phyloP scores from a whole-genome alignment of 2,113 vertebrate genomes.

The Pholis gunnellus region DNA sequence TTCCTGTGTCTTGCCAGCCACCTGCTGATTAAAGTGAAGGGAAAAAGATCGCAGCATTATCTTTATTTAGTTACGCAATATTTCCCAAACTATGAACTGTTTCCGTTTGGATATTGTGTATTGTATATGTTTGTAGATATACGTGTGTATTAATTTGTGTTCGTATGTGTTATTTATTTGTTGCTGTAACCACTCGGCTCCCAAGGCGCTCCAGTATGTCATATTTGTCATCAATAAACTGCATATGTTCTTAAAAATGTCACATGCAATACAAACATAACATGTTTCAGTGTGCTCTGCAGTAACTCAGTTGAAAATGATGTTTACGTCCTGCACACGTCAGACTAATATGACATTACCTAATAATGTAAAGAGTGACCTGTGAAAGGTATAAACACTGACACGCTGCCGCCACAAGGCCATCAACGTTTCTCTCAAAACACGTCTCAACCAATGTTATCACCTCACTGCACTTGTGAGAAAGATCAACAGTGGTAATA shows the following conservation, averaged over 20 bases:
- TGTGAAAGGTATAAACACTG: slow-evolving; percentile 42
- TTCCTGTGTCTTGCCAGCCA: no score
- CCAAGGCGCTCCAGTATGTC: background rate
- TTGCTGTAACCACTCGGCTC: background rate
- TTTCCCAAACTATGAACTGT: no score
- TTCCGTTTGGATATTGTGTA: no score
- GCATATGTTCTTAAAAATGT: background rate
- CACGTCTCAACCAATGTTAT: slow-evolving; percentile 40
- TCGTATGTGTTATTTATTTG: no score
- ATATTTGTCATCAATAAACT: background rate
- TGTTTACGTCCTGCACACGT: slow-evolving; percentile 14
- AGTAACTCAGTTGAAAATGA: background rate
- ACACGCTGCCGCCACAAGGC: slow-evolving; percentile 31
- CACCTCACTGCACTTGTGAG: slow-evolving; percentile 47
- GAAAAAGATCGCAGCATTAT: no score
- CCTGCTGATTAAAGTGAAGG: no score
- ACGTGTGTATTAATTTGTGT: no score
- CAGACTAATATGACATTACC: background rate
- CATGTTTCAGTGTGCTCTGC: background rate
- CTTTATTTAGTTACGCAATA: no score
- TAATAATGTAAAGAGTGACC: slow-evolving; percentile 20
- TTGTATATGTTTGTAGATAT: no score
- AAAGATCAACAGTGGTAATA: slow-evolving; percentile 56
- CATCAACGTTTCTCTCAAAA: slow-evolving; percentile 46
- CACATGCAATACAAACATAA: background rate